Evolutionary conservation across 2,888 invertebrate species (phyloP), one percentile per base, ranked within the genome.

Genomic region (Drosophila diplacantha): DNA sequence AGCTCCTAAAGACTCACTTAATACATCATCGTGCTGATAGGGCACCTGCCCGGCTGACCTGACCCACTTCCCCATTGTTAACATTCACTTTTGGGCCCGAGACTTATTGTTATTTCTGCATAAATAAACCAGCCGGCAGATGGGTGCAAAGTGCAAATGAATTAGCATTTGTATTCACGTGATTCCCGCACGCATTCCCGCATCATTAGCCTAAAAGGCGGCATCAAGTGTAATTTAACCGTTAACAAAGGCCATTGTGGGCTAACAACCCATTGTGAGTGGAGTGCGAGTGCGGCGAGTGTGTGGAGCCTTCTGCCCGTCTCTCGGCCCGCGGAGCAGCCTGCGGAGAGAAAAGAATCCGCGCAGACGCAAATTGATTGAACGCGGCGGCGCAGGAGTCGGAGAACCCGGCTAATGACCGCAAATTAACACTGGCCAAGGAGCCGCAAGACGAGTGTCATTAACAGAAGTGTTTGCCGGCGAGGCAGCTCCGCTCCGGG

Each of bases 181-280:
- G 34, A 43, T 47, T 67, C 55, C 64, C 67, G 59, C 52, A 78
- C 73, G 76, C 76, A 81, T 81, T 81, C 52, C 75, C 73, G 76
- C 76, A 81, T 81, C 76, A 81, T 81, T 76, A 78, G 76, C 79
- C 81, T 58, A 77, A 80, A 68, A 80, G 72, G 51, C 67, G 67
- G 63, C 71, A 71, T 78, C 76, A 81, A 81, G 76, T 76, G 76
- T 65, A 78, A 81, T 71, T 76, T 78, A 62, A 71, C 75, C 73
- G 79, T 69, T 76, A 81, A 75, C 82, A 81, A 76, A 67, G 76
- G 64, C 76, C 47, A 79, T 76, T 76, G 82, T 76, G 58, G 56
- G 77, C 26, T 62, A 76, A 32, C 46, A 66, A 66, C 59, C 51
- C 66, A 66, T 66, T 66, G 66, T 57, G 64, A 35, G 62, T 50